Evolutionary conservation across 2,888 invertebrate species (phyloP).

Genomic region (Lydus trimaculatus): DNA sequence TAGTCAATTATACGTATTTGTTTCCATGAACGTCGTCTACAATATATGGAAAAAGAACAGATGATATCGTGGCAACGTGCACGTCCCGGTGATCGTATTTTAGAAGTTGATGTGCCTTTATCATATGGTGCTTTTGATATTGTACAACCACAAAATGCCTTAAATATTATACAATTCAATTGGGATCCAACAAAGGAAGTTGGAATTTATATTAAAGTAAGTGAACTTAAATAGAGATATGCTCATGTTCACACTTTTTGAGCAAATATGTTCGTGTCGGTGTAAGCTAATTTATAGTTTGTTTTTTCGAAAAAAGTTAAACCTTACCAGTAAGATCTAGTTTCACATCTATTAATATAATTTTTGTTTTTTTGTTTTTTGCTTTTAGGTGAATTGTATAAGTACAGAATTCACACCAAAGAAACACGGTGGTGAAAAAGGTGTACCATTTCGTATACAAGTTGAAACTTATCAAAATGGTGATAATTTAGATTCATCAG

Average conservation of each 20-base stretch:
- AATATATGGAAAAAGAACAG: constrained; percentile 95
- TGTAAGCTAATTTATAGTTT: too few relatives aligned
- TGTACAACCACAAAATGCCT: constrained; percentile 71
- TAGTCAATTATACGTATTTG: constrained; percentile 91
- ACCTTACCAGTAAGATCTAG: background rate
- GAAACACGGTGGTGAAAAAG: constrained; percentile 98
- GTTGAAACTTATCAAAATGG: constrained; percentile 84
- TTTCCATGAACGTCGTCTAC: constrained; percentile 94
- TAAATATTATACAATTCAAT: constrained; percentile 86
- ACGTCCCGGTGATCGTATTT: constrained; percentile 88
- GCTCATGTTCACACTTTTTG: too few relatives aligned
- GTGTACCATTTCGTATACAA: constrained; percentile 95
- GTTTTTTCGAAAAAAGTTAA: too few relatives aligned
- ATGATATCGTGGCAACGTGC: constrained; percentile 90
- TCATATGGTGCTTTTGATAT: constrained; percentile 92
- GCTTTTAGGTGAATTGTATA: constrained; percentile 86
- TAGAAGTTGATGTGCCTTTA: constrained; percentile 92
- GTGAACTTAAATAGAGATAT: background rate
- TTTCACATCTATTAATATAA: background rate
- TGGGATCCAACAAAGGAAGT: constrained; percentile 98
- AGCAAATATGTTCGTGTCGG: too few relatives aligned
- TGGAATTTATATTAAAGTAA: constrained; percentile 91
- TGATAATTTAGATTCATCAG: constrained; percentile 60
- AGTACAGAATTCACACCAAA: constrained; percentile 98
- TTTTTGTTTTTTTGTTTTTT: constrained; percentile 30